Base-by-base conservation (phyloP, 2,113 vertebrate species). In the Triplophysa rosa region DNA sequence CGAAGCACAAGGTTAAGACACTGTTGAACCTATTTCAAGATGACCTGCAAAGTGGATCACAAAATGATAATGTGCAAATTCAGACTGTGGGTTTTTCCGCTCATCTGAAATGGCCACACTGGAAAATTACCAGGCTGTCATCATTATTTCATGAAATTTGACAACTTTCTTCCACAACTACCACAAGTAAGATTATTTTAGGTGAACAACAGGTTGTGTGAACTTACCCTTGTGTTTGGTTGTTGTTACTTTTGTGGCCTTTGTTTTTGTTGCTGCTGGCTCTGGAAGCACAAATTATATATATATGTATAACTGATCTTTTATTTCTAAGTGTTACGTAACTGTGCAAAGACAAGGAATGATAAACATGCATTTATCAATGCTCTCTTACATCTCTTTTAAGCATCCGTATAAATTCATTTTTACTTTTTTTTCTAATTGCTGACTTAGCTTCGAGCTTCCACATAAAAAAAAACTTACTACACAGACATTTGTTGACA, bases 191-290 rank as follows among this genome's bases (percentile, higher is more conserved):
- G 11, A 47, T 1, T 47, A n/a, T 21, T 21, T 58, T 70, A 23
- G 19, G 9, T 56, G 5, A 47, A 42, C 8, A 5, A 33, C 33
- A 33, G 33, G 33, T 33, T 70, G 13, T 29, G 10, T 56, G 2
- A 47, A 42, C 3, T 63, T 47, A 74, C 72, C 56, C 47, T 74
- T 74, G 10, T 12, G 5, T 74, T 62, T 63, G 4, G 70, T 73
- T 73, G 69, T 72, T 72, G 54, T 24, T 61, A 58, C 26, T 26
- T 47, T 21, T 74, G 24, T 63, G 45, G 58, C 72, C 23, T 63
- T 63, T 23, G 21, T 74, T 74, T 24, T 74, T 63, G 72, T n/a
- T 63, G 19, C 59, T 49, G 40, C 14, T 29, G 72, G 23, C 23
- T 29, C 72, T 74, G 21, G 49, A 37, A 37, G 33, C 33, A 37